phyloP scores from a whole-genome alignment of 1,140 invertebrate species.

The Trachymyrmex septentrionalis region DNA sequence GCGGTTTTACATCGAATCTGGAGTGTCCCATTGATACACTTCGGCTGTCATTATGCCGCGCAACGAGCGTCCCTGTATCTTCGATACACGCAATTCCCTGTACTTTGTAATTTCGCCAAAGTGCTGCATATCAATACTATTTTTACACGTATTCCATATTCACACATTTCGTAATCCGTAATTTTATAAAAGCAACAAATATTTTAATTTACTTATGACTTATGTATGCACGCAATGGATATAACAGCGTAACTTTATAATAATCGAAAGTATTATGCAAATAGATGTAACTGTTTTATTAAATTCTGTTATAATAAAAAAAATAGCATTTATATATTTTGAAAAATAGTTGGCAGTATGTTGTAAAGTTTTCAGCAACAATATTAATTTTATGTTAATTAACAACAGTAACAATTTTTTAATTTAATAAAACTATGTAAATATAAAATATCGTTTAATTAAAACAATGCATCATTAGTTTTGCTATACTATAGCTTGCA shows the following conservation, averaged over 20 bases:
- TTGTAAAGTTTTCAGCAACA: neutral
- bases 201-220: conserved; percentile 24
- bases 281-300: neutral
- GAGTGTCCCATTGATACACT: conserved; percentile 75
- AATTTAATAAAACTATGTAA: neutral
- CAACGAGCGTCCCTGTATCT: conserved; percentile 23
- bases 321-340: neutral
- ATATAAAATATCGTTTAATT: conserved; percentile 16
- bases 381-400: conserved; percentile 1
- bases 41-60: conserved; percentile 45
- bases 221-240: neutral
- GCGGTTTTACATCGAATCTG: conserved; percentile 83
- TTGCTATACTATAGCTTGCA: neutral
- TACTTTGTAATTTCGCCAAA: conserved; percentile 14
- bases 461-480: conserved; percentile 2
- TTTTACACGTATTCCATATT: neutral
- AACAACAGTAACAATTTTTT: neutral
- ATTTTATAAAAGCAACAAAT: conserved; percentile 25
- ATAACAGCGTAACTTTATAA: conserved; percentile 7
- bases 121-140: conserved; percentile 1
- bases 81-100: conserved; percentile 19
- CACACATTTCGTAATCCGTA: neutral
- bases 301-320: conserved; percentile 35
- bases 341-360: neutral
- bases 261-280: neutral